phyloP scores from a whole-genome alignment of 2,113 vertebrate genomes.

The Atrichornis clamosus region DNA sequence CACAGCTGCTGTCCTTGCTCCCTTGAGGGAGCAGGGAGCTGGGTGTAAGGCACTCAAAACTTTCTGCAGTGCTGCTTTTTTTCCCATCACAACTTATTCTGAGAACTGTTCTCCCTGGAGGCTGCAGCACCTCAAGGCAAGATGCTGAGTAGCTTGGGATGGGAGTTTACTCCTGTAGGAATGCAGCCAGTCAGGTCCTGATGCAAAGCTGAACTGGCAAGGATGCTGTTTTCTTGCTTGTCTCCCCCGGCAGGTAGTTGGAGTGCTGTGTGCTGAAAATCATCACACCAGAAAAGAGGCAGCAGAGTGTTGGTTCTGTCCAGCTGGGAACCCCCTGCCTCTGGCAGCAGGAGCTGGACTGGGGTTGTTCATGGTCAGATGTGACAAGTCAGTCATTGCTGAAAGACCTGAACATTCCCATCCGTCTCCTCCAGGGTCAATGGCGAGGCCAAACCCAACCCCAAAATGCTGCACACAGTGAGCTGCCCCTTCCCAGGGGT shows the following conservation, averaged over 20 bases:
- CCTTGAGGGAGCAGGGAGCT: background rate
- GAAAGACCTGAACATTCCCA: background rate
- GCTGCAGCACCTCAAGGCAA: constrained; percentile 24
- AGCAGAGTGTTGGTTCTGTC: background rate
- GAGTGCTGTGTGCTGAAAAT: background rate
- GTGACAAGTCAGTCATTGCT: background rate
- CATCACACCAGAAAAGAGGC: background rate
- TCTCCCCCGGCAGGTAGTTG: background rate
- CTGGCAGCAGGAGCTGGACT: background rate
- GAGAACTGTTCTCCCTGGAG: background rate
- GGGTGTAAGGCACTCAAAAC: background rate
- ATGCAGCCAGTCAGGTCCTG: constrained; percentile 40
- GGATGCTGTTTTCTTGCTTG: background rate
- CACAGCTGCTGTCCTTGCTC: background rate
- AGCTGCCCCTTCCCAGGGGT: background rate
- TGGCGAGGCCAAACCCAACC: background rate
- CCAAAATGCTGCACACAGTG: background rate
- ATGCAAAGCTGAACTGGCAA: constrained; percentile 43
- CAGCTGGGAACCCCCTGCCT: background rate
- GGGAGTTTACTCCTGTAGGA: constrained; percentile 34
- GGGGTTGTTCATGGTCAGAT: background rate
- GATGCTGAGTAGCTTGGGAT: constrained; percentile 31
- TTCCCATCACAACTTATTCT: background rate
- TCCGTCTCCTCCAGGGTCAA: background rate
- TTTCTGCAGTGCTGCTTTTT: background rate